A percentile compares a stretch with the other conserved stretches of the same genome.
phyloP scores from a whole-genome alignment of 2,113 vertebrate genomes.

The Eulemur rufifrons region DNA sequence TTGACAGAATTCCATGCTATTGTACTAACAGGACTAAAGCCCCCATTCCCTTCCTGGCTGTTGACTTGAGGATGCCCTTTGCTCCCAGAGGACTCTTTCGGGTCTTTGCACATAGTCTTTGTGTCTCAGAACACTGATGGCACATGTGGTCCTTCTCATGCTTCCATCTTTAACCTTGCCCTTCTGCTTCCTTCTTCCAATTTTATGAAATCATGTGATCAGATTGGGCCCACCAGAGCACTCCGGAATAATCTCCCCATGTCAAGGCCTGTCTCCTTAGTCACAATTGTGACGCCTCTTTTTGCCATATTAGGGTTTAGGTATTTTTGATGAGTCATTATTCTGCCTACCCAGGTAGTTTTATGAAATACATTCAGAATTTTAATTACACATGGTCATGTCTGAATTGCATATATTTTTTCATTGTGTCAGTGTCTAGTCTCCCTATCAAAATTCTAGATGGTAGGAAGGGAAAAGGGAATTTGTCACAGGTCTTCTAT shows the following conservation, averaged over 20 bases:
- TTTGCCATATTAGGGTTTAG: neutral
- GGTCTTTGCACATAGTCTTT: rapidly evolving
- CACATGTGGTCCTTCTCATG: rapidly evolving
- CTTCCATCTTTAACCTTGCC: neutral
- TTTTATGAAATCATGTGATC: neutral
- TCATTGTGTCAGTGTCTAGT: neutral
- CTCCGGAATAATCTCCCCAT: neutral
- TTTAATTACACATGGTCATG: neutral
- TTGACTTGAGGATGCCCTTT: neutral
- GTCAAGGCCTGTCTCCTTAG: neutral
- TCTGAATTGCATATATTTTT: neutral
- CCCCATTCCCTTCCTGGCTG: rapidly evolving
- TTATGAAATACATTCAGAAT: neutral
- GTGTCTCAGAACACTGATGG: neutral
- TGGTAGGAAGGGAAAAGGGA: neutral
- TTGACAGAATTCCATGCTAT: neutral
- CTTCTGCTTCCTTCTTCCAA: neutral
- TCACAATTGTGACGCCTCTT: neutral
- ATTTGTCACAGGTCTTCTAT: neutral
- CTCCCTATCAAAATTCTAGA: neutral
- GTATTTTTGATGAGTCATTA: neutral
- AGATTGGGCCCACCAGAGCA: neutral
- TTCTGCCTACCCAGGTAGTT: neutral
- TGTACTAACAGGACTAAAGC: neutral
- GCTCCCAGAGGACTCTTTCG: neutral